Conservation (phyloP, 2,113 vertebrate species). For the Ammodytes marinus region DNA sequence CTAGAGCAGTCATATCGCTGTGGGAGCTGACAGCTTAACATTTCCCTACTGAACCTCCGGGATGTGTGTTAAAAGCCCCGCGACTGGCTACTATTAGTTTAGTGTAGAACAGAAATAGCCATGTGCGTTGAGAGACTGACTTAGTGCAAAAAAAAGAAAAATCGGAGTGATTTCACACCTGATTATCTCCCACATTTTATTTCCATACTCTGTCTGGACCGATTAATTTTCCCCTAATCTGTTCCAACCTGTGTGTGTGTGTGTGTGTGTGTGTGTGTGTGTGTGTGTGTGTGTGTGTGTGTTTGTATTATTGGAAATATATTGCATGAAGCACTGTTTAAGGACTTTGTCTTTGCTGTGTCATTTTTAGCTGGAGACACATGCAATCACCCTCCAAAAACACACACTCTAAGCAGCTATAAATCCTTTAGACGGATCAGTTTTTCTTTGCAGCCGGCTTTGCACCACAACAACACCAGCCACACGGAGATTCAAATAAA, state of each 20-base stretch:
- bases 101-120: conserved; percentile 38
- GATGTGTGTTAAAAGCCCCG: conserved; percentile 15
- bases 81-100: conserved; percentile 31
- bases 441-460: conserved; percentile 35
- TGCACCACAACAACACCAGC: conserved; percentile 24
- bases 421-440: conserved; percentile 14
- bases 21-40: conserved; percentile 4
- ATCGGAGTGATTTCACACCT: conserved; percentile 62
- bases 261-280: neutral
- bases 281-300: neutral
- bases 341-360: neutral
- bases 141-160: conserved; percentile 37
- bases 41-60: conserved; percentile 2
- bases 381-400: conserved; percentile 42
- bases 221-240: conserved; percentile 44
- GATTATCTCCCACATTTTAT: conserved; percentile 56
- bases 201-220: conserved; percentile 14
- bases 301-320: neutral
- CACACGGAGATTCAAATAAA: conserved; percentile 42
- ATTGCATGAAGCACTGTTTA: conserved; percentile 19
- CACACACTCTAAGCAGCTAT: conserved; percentile 17
- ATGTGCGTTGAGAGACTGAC: neutral
- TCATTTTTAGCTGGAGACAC: conserved; percentile 10
- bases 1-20: neutral
- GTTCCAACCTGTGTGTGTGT: neutral